phyloP scores from a whole-genome alignment of 2,113 vertebrate species.

The Lagopus muta region DNA sequence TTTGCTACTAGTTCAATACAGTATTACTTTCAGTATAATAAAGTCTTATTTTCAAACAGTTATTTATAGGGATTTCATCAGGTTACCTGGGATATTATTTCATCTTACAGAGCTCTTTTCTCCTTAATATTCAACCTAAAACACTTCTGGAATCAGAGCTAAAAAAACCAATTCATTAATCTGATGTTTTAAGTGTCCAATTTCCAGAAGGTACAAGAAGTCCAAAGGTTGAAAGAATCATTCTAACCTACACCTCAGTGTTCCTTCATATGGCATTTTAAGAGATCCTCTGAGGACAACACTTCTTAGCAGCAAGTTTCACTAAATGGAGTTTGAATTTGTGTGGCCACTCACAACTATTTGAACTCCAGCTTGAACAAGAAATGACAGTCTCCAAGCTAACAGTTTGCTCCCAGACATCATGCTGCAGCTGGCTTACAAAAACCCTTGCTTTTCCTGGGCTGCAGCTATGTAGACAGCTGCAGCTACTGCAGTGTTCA shows the following conservation, averaged over 20 bases:
- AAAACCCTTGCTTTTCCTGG: not conserved
- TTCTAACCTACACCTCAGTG: not conserved
- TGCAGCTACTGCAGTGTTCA: accelerated
- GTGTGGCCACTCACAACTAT: not conserved
- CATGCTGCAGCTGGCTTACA: not conserved
- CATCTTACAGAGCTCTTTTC: not conserved
- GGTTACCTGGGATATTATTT: not conserved
- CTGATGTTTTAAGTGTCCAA: not conserved
- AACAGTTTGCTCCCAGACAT: not conserved
- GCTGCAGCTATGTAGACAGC: not conserved
- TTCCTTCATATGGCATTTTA: not conserved
- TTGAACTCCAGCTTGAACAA: not conserved
- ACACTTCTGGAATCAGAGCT: constrained; percentile 7
- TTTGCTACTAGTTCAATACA: constrained; percentile 4
- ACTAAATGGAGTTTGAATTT: not conserved
- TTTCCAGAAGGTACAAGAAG: constrained; percentile 2
- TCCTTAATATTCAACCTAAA: constrained; percentile 19
- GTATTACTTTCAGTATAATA: not conserved
- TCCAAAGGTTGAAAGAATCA: not conserved
- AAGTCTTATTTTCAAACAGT: constrained; percentile 10
- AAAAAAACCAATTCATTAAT: constrained; percentile 12
- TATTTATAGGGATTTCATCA: constrained; percentile 40
- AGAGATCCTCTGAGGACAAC: not conserved
- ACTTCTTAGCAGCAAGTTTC: not conserved
- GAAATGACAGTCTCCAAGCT: accelerated